Conservation (phyloP, 2,888 invertebrate genomes). For the Caenorhabditis becei region DNA sequence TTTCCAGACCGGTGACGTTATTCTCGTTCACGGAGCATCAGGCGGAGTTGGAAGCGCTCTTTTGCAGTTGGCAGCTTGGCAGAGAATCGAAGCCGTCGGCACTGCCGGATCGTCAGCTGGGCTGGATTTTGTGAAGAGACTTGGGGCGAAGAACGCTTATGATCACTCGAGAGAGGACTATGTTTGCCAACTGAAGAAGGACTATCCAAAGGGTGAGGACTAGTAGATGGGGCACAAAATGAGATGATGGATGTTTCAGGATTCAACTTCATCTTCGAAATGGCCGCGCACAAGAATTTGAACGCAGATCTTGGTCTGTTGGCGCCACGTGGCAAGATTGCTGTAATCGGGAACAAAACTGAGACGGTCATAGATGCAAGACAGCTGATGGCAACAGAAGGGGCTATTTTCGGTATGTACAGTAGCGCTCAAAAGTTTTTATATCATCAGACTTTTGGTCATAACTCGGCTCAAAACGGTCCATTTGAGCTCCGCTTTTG, state of each 20-base stretch:
- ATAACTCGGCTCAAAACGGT: no score
- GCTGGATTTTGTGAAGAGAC: slow-evolving; percentile 79
- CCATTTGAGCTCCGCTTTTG: no score
- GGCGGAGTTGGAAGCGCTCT: slow-evolving; percentile 84
- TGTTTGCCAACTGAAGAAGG: slow-evolving; percentile 64
- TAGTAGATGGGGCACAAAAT: not conserved
- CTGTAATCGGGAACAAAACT: slow-evolving; percentile 83
- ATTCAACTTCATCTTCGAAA: slow-evolving; percentile 85
- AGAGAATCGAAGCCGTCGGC: slow-evolving; percentile 83
- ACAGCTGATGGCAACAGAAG: slow-evolving; percentile 82
- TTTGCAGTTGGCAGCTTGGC: slow-evolving; percentile 83
- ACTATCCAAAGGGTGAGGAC: slow-evolving; percentile 65
- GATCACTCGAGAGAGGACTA: slow-evolving; percentile 83
- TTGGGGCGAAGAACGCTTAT: slow-evolving; percentile 84
- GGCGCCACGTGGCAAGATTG: slow-evolving; percentile 69
- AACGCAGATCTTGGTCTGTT: slow-evolving; percentile 83
- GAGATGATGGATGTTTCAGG: slow-evolving; percentile 76
- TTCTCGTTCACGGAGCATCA: slow-evolving; percentile 85
- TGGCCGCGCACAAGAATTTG: slow-evolving; percentile 85
- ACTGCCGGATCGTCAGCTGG: slow-evolving; percentile 84
- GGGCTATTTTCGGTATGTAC: slow-evolving; percentile 82
- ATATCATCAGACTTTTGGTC: no score
- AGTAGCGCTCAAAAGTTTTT: no score
- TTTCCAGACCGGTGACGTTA: slow-evolving; percentile 80
- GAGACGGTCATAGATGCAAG: slow-evolving; percentile 83